Base-by-base conservation (phyloP, 2,797 vertebrate species). In the Xyrichtys novacula region DNA sequence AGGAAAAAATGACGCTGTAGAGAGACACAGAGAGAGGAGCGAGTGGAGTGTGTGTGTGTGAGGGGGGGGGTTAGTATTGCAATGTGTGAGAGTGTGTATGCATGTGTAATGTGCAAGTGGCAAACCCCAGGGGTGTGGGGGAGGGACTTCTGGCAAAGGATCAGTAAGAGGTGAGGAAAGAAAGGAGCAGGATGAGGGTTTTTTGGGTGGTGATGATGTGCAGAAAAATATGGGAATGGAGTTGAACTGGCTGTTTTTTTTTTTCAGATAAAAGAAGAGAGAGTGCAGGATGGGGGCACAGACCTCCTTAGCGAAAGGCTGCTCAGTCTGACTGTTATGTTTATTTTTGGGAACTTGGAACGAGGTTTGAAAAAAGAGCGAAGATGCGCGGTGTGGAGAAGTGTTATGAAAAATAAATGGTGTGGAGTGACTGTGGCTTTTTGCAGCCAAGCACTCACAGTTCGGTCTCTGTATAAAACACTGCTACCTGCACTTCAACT, bases 61-160 rank as follows among this genome's bases (percentile, higher is more conserved):
- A n/a, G n/a, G 47, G 29, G 34, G 52, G 34, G 50, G 29, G 57
- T 68, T 79, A 61, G 71, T 70, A 73, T 74, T 80, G 77, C 58
- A 75, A 87, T 76, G 84, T 85, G 81, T 63, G 59, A 73, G 62
- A 65, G 68, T 65, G 63, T 63, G 58, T 69, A 9, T 80, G 83
- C 48, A 80, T 74, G 67, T 78, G 71, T 77, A 75, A 86, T 88
- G 64, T 79, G 77, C 61, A 79, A 78, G 68, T 78, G 74, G 58
- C 49, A 76, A 84, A 72, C 46, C 86, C 71, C 73, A 34, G n/a
- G 60, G 66, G 68, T 44, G 75, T 78, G 89, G 87, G 89, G 89
- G 85, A 88, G 83, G 89, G 79, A 76, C 36, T 25, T 10, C 46
- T 73, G 75, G 76, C 72, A 61, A 71, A 66, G 72, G 79, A 85